Conservation (phyloP, 2,797 vertebrate species). For the Ataeniobius toweri region DNA sequence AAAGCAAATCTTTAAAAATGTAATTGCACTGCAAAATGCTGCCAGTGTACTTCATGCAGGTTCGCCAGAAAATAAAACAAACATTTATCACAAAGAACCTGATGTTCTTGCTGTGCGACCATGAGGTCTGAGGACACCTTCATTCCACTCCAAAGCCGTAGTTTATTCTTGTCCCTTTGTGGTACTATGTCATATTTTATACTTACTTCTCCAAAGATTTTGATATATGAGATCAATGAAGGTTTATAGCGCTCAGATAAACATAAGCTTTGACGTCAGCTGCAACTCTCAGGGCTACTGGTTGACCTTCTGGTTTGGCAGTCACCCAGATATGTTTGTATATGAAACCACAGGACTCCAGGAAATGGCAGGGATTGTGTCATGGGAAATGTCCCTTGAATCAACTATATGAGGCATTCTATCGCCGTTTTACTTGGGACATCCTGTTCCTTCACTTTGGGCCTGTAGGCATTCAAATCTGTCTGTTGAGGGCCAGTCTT, state of each 20-base stretch:
- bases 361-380: conserved; percentile 59
- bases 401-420: conserved; percentile 47
- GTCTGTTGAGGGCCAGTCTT: conserved; percentile 27
- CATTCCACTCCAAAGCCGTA: conserved; percentile 11
- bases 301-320: conserved; percentile 33
- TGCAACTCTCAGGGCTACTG: conserved; percentile 27
- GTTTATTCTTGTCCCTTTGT: conserved; percentile 14
- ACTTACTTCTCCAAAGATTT: conserved; percentile 43
- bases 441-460: conserved; percentile 50
- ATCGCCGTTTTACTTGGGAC: conserved; percentile 40
- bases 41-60: background rate
- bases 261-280: conserved; percentile 54
- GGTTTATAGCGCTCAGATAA: conserved; percentile 8
- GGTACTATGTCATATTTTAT: conserved; percentile 14
- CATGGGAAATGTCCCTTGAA: conserved; percentile 72
- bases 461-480: conserved; percentile 13
- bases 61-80: background rate
- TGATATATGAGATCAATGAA: conserved; percentile 19
- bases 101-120: background rate
- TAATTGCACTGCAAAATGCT: background rate
- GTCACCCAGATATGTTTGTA: conserved; percentile 53
- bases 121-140: background rate
- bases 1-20: background rate
- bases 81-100: conserved; percentile 6
- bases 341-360: conserved; percentile 48